These are phyloP conservation scores for Cichlasoma orientale DNA, from an alignment of 2,797 vertebrate genomes.

Conservation along the genomic window DNA sequence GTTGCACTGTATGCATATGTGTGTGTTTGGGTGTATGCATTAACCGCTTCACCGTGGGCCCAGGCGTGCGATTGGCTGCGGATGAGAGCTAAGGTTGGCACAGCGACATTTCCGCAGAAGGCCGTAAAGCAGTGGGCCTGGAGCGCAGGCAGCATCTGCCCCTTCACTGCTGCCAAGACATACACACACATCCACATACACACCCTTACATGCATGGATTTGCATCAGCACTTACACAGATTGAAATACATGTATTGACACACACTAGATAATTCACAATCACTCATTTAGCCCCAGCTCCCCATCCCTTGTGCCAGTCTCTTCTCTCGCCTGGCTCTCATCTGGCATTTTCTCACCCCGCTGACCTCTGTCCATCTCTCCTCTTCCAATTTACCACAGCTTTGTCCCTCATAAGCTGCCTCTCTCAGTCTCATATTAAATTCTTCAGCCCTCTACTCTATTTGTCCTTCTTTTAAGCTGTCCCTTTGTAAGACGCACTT, in stretches of 20 bases:
- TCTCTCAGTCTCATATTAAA: conserved; percentile 37
- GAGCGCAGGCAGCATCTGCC: conserved; percentile 83
- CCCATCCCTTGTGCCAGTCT: conserved; percentile 39
- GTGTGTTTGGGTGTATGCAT: conserved; percentile 62
- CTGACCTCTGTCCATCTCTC: conserved; percentile 50
- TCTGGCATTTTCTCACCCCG: conserved; percentile 44
- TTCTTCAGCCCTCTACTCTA: conserved; percentile 33
- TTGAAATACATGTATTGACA: conserved; percentile 59
- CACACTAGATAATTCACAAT: conserved; percentile 58
- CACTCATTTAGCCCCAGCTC: conserved; percentile 46
- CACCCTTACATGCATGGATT: conserved; percentile 24
- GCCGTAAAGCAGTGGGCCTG: conserved; percentile 82
- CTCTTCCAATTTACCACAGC: conserved; percentile 44
- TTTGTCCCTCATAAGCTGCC: conserved; percentile 43
- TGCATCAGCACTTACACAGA: conserved; percentile 50
- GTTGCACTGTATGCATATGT: background rate
- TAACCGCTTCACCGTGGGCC: conserved; percentile 65
- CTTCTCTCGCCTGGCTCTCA: conserved; percentile 43
- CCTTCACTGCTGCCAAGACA: conserved; percentile 74
- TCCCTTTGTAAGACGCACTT: conserved; percentile 36
- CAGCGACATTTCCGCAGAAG: conserved; percentile 81
- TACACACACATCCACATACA: conserved; percentile 34
- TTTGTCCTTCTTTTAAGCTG: conserved; percentile 51
- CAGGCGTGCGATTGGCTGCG: conserved; percentile 76
- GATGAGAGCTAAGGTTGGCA: conserved; percentile 80